Percentiles rank a stretch among this genome's conserved stretches.
These are phyloP conservation scores for Phalacrocorax pelagicus DNA, from an alignment of 2,113 vertebrate species.

Conservation along the genomic window DNA sequence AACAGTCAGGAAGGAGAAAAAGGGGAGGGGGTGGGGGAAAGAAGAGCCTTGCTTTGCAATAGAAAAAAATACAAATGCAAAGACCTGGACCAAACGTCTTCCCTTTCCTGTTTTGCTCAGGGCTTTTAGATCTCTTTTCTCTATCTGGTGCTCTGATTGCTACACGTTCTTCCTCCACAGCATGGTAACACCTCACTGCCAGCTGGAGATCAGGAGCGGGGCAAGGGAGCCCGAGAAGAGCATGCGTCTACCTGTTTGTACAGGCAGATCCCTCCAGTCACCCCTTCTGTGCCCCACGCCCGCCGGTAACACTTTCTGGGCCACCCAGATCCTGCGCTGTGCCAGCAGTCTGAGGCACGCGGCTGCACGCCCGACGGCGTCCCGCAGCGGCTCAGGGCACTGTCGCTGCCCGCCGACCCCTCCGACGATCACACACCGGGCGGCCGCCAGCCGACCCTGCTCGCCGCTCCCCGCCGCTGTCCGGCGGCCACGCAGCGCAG, in stretches of 20 bases:
- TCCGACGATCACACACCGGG: too few relatives aligned
- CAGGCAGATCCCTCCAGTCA: rapidly evolving
- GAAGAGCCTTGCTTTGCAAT: background rate
- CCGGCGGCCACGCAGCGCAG: too few relatives aligned
- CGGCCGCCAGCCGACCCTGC: too few relatives aligned
- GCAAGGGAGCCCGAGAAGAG: too few relatives aligned
- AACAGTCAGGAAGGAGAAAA: background rate
- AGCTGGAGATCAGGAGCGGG: background rate
- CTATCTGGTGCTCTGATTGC: background rate
- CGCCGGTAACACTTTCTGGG: rapidly evolving
- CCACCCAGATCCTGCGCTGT: background rate
- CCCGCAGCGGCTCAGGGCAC: background rate
- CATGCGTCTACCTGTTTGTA: rapidly evolving
- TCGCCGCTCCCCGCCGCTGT: too few relatives aligned
- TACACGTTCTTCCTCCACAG: background rate
- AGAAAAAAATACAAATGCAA: background rate
- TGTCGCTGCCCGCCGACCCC: too few relatives aligned
- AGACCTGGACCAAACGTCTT: background rate
- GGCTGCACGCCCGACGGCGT: too few relatives aligned
- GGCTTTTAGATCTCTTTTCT: background rate
- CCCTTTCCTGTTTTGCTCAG: constrained; percentile 26
- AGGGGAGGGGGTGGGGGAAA: background rate
- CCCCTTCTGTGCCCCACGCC: rapidly evolving
- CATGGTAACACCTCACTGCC: too few relatives aligned
- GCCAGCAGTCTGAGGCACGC: background rate